phyloP scores from a whole-genome alignment of 2,113 vertebrate species.

The Donacobius atricapilla region DNA sequence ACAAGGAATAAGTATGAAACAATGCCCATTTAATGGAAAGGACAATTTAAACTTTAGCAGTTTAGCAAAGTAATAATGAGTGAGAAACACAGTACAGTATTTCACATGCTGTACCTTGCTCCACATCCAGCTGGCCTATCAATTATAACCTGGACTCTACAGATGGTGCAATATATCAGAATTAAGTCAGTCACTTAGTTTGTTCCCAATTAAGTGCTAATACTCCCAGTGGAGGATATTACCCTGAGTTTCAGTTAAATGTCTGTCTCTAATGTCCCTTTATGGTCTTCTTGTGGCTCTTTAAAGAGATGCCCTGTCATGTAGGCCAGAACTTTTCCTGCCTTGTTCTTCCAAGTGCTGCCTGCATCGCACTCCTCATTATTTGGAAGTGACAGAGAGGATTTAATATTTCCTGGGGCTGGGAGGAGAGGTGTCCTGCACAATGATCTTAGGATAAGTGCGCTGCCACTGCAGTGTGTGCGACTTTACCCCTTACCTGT shows the following conservation, averaged over 20 bases:
- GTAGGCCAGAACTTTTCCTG: neutral
- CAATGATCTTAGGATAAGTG: neutral
- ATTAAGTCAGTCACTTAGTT: slow-evolving; percentile 57
- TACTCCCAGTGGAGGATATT: slow-evolving; percentile 34
- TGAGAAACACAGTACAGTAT: neutral
- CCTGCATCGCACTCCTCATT: neutral
- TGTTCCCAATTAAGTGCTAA: slow-evolving; percentile 50
- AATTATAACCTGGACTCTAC: slow-evolving; percentile 37
- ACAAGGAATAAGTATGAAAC: neutral
- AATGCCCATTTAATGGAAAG: neutral
- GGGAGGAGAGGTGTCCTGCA: neutral
- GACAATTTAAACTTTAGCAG: slow-evolving; percentile 1
- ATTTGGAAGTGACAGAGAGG: neutral
- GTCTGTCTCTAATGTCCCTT: neutral
- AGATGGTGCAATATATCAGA: slow-evolving; percentile 63
- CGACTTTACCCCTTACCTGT: neutral
- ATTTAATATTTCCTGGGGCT: neutral
- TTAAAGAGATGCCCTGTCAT: neutral
- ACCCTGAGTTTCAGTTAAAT: slow-evolving; percentile 2
- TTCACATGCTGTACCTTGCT: neutral
- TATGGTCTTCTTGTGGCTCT: neutral
- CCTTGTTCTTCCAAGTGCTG: neutral
- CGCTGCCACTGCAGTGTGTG: rapidly evolving
- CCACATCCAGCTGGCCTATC: slow-evolving; percentile 50
- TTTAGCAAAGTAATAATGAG: neutral